phyloP scores from a whole-genome alignment of 2,888 invertebrate species.

The Oegoconia quadripuncta region DNA sequence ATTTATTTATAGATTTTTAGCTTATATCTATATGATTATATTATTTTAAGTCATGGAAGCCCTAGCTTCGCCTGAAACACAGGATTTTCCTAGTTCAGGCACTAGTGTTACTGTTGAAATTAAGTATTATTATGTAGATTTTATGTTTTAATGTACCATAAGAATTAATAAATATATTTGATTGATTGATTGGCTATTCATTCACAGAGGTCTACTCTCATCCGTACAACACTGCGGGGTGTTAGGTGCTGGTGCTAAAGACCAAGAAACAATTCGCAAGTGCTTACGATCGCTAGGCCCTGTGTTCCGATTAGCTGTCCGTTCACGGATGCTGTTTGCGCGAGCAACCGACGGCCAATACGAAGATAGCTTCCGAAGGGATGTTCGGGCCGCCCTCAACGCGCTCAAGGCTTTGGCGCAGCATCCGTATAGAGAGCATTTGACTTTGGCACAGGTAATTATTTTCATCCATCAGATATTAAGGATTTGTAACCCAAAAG shows the following conservation, averaged over 20 bases:
- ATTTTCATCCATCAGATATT: neutral
- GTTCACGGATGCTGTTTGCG: conserved; percentile 90
- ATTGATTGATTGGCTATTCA: too few relatives aligned
- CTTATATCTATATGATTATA: too few relatives aligned
- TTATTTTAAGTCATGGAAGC: too few relatives aligned
- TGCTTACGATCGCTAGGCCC: conserved; percentile 94
- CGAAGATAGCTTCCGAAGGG: conserved; percentile 91
- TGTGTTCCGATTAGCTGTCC: conserved; percentile 94
- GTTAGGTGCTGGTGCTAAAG: conserved; percentile 90
- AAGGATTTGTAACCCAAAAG: too few relatives aligned
- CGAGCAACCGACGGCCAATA: conserved; percentile 93
- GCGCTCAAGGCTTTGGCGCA: conserved; percentile 86
- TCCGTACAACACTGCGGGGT: conserved; percentile 95
- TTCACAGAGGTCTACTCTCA: conserved; percentile 87
- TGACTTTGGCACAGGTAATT: conserved; percentile 86
- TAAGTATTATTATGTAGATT: too few relatives aligned
- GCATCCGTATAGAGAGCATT: conserved; percentile 84
- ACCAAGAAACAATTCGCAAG: conserved; percentile 93
- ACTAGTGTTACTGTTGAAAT: too few relatives aligned
- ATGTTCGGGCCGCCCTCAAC: conserved; percentile 88
- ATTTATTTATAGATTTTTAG: too few relatives aligned
- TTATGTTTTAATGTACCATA: too few relatives aligned
- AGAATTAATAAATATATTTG: too few relatives aligned
- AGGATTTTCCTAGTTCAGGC: too few relatives aligned
- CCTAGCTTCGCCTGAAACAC: too few relatives aligned